Conservation (phyloP, 2,888 invertebrate genomes). For the Fabriciana adippe region DNA sequence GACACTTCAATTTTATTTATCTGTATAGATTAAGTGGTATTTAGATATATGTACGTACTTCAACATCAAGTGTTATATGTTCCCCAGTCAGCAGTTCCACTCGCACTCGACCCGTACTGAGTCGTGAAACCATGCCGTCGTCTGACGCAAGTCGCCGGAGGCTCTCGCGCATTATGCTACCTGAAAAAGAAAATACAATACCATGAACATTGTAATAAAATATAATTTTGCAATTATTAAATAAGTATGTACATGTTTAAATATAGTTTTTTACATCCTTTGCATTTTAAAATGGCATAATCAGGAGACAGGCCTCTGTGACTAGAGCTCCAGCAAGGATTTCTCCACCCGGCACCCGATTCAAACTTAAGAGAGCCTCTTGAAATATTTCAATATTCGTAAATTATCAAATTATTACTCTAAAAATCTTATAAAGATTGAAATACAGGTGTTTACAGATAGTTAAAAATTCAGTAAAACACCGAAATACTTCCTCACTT, state of each 20-base stretch:
- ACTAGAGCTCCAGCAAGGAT: too few species aligned
- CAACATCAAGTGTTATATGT: slow-evolving; percentile 89
- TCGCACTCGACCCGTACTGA: slow-evolving; percentile 82
- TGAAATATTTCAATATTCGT: too few species aligned
- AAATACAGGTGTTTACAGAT: too few species aligned
- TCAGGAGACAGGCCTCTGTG: too few species aligned
- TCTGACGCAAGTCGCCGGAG: slow-evolving; percentile 69
- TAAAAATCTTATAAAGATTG: too few species aligned
- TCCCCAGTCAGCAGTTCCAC: slow-evolving; percentile 92
- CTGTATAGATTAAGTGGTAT: not conserved
- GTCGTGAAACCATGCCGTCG: slow-evolving; percentile 54
- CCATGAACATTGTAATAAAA: not conserved
- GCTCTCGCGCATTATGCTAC: slow-evolving; percentile 70
- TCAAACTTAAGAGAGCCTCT: too few species aligned
- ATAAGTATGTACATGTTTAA: too few species aligned
- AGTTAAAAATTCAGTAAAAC: too few species aligned
- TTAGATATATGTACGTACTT: slow-evolving; percentile 64
- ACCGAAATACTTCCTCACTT: not conserved
- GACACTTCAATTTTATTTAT: too few species aligned
- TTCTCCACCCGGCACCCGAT: too few species aligned
- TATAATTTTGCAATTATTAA: not conserved
- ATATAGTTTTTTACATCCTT: too few species aligned
- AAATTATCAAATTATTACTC: too few species aligned
- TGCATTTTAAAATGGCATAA: not conserved
- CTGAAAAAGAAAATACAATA: slow-evolving; percentile 33